Base-by-base conservation (phyloP, 2,888 invertebrate species). In the Panorpa germanica region DNA sequence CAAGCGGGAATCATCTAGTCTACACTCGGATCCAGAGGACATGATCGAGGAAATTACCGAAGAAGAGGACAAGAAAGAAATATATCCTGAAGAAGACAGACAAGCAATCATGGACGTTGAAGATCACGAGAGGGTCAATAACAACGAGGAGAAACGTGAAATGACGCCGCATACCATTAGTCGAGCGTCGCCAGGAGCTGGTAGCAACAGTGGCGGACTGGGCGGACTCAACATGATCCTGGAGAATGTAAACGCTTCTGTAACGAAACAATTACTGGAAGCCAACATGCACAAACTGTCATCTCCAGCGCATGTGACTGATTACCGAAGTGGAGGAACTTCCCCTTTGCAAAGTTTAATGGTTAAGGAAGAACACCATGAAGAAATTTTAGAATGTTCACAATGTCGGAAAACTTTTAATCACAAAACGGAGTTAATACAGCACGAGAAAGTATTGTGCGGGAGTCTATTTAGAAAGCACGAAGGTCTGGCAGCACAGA, bases 401-500 rank as follows among this genome's bases (percentile, higher is more conserved):
- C 63, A 60, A 41, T 74, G 73, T 45, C 62, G 63, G 39, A 59
- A 60, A 38, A 49, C 52, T 18, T 73, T 72, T 41, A 59, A 56
- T 37, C 63, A 59, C 40, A 63, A 61, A 38, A 60, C 59, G 23
- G 69, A 68, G 35, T 50, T 73, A 33, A 57, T 74, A 42, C 74
- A 77, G 41, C 81, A 81, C 43, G 80, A 81, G 43, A 76, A 71
- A 44, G 59, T 66, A 30, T 48, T 64, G 13, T 67, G 66, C 41
- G 64, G 64, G 13, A 58, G 53, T 39, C 39, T 61, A 34, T 65
- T 67, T 40, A 51, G 64, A 39, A 64, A 68, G 46, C 72, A 71
- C 40, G 76, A 77, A 55, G 72, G 74, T n/a, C 52, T 75, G 36
- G 71, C 74, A n/a, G 76, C 77, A 23, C 78, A 80, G 48, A 59